Evolutionary conservation across 2,888 invertebrate species (phyloP).

Genomic region (Pemphredon lugubris): DNA sequence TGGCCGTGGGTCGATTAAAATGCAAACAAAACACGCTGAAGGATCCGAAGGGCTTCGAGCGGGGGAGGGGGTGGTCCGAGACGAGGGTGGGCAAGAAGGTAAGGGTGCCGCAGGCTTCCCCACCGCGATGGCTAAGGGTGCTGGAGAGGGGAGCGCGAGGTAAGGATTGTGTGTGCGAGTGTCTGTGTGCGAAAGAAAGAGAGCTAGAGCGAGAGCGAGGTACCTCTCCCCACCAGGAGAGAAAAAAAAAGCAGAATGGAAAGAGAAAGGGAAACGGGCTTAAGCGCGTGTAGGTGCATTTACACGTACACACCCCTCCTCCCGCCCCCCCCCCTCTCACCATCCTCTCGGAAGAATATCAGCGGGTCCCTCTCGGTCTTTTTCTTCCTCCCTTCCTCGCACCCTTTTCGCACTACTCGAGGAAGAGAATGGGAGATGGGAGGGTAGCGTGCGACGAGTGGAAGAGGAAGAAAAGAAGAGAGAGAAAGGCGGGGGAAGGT

Average conservation of each 20-base stretch:
- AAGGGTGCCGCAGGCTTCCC: slow-evolving; percentile 3
- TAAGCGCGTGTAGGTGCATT: slow-evolving; percentile 3
- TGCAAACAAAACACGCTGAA: slow-evolving; percentile 55
- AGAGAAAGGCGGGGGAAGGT: slow-evolving; percentile 9
- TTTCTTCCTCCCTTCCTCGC: slow-evolving; percentile 13
- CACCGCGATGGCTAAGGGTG: slow-evolving; percentile 4
- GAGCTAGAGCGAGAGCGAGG: slow-evolving; percentile 4
- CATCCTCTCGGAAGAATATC: slow-evolving; percentile 40
- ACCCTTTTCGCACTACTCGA: slow-evolving; percentile 16
- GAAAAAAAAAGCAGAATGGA: slow-evolving; percentile 7
- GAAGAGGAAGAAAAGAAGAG: not conserved
- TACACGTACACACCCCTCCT: slow-evolving; percentile 24
- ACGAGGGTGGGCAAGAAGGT: slow-evolving; percentile 1
- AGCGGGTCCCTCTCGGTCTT: not conserved
- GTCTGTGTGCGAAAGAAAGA: slow-evolving; percentile 14
- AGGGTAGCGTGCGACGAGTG: slow-evolving; percentile 5
- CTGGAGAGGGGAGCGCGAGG: slow-evolving; percentile 6
- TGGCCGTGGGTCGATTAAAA: slow-evolving; percentile 62
- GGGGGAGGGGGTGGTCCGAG: slow-evolving; percentile 5
- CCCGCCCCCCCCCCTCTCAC: slow-evolving; percentile 32
- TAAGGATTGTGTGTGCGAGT: too few species aligned
- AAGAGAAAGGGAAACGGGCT: not conserved
- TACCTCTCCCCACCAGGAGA: slow-evolving; percentile 12
- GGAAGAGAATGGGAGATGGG: not conserved
- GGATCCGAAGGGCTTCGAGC: slow-evolving; percentile 22